Percentiles rank a stretch among this genome's conserved stretches.
Evolutionary conservation across 1,140 invertebrate genomes (phyloP).

Genomic region (Oryzaephilus surinamensis): DNA sequence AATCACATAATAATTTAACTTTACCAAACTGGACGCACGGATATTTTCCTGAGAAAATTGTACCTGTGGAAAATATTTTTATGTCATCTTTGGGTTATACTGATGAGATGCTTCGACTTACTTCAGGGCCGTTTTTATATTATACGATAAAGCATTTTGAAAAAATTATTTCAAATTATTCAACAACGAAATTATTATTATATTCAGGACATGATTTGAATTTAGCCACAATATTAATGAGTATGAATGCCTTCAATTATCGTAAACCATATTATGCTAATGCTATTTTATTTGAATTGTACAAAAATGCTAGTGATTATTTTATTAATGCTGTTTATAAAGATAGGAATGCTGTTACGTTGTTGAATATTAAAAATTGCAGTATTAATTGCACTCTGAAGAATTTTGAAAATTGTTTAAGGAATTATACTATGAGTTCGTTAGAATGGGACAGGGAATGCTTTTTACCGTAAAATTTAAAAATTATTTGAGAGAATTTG

Average conservation of each 20-base stretch:
- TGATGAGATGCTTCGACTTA: slow-evolving; percentile 40
- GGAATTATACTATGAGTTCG: no score
- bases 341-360: slow-evolving; percentile 37
- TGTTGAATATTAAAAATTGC: background rate
- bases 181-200: slow-evolving; percentile 46
- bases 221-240: slow-evolving; percentile 58
- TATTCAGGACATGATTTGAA: slow-evolving; percentile 78
- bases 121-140: slow-evolving; percentile 48
- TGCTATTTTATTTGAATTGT: slow-evolving; percentile 58
- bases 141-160: slow-evolving; percentile 14
- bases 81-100: no score
- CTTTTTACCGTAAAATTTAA: no score
- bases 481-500: no score
- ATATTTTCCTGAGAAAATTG: slow-evolving; percentile 40
- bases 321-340: slow-evolving; percentile 46
- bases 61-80: no score
- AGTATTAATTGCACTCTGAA: background rate
- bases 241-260: slow-evolving; percentile 57
- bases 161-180: background rate
- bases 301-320: slow-evolving; percentile 15
- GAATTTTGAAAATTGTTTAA: background rate
- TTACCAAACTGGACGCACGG: slow-evolving; percentile 59
- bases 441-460: no score
- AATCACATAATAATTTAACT: slow-evolving; percentile 54
- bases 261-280: slow-evolving; percentile 61